Base-by-base conservation (phyloP, 1,140 invertebrate species). In the Nomia melanderi region DNA sequence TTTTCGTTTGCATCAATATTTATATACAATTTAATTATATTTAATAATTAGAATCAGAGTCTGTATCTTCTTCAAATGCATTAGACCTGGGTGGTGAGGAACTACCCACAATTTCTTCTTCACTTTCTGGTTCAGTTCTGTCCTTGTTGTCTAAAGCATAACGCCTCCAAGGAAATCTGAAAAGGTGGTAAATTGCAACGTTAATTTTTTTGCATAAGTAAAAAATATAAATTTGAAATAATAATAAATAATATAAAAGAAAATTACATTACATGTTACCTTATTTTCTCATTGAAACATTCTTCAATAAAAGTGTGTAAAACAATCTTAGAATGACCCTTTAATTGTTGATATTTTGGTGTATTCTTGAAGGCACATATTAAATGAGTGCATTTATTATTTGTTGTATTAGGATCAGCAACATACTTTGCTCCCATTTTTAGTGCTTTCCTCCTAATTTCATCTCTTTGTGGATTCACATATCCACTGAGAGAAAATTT, bases 341-440 rank as follows among this genome's bases (percentile, higher is more conserved):
- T 90, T 1, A 92, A 79, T 69, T 89, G 87, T 17, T 90, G 86
- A 63, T 75, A 88, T 56, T 92, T 92, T 17, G 92, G 92, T 53
- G 92, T 92, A 75, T 92, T 92, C 80, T 87, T 89, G 69, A 92
- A 92, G 53, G 91, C 90, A 86, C 91, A 92, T 20, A 92, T 88
- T 20, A 92, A 86, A 84, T 92, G 88, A 53, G 89, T 90, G 31
- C 91, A 92, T 65, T 77, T 86, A 56, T 90, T 90, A 69, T 87
- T 89, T 7, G 84, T 89, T 7, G 83, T 88, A 69, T 92, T 89
- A 27, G 92, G 91, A 87, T 92, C 71, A 17, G 86, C 88, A 54
- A 91, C 76, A 60, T 92, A 92, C 74, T 81, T 90, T 5, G 88
- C 91, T 5, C 92, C 92, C 92, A 92, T 92, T 76, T 86, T 69